These are phyloP conservation scores for Cheilosia urbana DNA, from an alignment of 2,888 invertebrate genomes.

Conservation along the genomic window DNA sequence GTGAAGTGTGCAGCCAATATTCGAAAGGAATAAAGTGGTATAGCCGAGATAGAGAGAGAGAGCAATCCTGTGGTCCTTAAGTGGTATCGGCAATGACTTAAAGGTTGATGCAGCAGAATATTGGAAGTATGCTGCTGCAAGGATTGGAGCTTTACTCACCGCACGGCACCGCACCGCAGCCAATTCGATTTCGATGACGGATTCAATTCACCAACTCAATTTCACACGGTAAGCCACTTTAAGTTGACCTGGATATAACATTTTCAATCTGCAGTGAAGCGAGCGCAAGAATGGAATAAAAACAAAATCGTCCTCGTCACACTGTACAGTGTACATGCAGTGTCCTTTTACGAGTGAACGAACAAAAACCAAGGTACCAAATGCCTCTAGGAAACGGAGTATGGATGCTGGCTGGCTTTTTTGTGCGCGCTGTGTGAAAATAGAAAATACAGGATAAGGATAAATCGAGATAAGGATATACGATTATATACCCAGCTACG, in stretches of 20 bases:
- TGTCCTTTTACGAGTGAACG: constrained; percentile 29
- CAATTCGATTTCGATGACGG: constrained; percentile 66
- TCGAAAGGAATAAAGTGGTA: constrained; percentile 16
- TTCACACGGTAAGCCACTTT: constrained; percentile 52
- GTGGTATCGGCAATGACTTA: constrained; percentile 57
- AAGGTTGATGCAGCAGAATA: constrained; percentile 55
- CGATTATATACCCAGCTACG: neutral
- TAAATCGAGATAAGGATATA: constrained; percentile 25
- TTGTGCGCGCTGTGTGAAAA: constrained; percentile 1
- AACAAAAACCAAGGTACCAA: constrained; percentile 7
- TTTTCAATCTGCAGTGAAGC: constrained; percentile 36
- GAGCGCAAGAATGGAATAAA: constrained; percentile 6
- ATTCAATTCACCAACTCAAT: constrained; percentile 64
- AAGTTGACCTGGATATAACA: constrained; percentile 58
- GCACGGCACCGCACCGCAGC: neutral
- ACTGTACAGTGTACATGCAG: constrained; percentile 20
- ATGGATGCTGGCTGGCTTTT: neutral
- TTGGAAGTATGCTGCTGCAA: constrained; percentile 38
- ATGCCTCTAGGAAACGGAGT: constrained; percentile 22
- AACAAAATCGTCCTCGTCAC: neutral
- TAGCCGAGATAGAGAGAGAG: neutral
- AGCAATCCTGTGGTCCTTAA: constrained; percentile 41
- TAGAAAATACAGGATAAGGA: constrained; percentile 24
- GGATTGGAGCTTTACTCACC: constrained; percentile 35
- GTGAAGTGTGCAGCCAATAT: neutral